Base-by-base conservation (phyloP, 2,113 vertebrate genomes). In the Gambusia affinis region DNA sequence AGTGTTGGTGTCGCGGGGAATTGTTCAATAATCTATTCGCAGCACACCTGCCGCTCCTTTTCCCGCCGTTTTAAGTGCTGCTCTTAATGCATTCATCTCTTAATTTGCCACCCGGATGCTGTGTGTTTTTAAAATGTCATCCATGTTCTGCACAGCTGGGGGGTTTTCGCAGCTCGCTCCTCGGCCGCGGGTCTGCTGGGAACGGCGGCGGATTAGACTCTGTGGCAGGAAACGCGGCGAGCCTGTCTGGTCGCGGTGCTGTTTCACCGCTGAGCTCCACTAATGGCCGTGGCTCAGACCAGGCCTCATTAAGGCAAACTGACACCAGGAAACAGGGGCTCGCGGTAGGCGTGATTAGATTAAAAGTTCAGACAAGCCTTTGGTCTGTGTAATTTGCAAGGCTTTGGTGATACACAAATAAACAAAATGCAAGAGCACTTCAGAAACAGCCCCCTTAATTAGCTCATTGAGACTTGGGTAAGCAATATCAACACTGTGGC, bases 281-380 rank as follows among this genome's bases (percentile, higher is more conserved):
- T 93, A 92, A 92, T 90, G 91, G 89, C 84, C 76, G 37, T 37
- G 29, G 83, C 85, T 88, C 85, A 87, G 89, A 81, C 89, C 87
- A 12, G 80, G 82, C 87, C 91, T 93, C 91, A 91, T 93, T 93
- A 93, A 86, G 85, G 79, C 84, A 28, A 86, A 83, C 86, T 90
- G 91, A 92, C 92, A 91, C 90, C 77, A 69, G 79, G 88, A 89
- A 91, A 89, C 80, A 39, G 75, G 79, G 78, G 68, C 84, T 76
- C 27, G 70, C 79, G 74, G 84, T 79, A 66, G 89, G 88, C 86
- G 87, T 90, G 86, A 91, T 92, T 88, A 91, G 88, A 91, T 92
- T 89, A 86, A 86, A 91, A 91, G 90, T 93, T 93, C 89, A 93
- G 88, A 86, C 90, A 72, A 89, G 90, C 88, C 90, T 92, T 89